These are phyloP conservation scores for Bubo scandiacus DNA, from an alignment of 2,113 vertebrate genomes.

Conservation along the genomic window DNA sequence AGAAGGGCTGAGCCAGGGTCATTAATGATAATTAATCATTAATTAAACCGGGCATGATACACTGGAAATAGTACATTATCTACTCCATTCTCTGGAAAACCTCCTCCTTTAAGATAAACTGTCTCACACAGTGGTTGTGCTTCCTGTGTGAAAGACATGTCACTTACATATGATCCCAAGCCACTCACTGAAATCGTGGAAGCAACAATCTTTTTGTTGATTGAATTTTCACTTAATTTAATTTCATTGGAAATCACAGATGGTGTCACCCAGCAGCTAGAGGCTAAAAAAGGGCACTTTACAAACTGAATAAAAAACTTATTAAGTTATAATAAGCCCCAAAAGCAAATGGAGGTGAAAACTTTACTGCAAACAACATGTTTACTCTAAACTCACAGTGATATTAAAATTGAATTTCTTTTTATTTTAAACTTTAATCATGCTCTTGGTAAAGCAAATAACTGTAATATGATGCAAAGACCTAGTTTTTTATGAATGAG, in stretches of 20 bases:
- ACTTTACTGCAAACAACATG: slow-evolving; percentile 28
- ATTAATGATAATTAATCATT: slow-evolving; percentile 49
- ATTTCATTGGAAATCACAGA: slow-evolving; percentile 78
- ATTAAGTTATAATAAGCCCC: slow-evolving; percentile 68
- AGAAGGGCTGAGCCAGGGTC: slow-evolving; percentile 8
- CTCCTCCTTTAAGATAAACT: not conserved
- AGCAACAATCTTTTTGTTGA: slow-evolving; percentile 69
- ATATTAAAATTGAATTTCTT: not conserved
- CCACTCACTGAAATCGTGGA: slow-evolving; percentile 55
- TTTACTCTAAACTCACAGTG: not conserved
- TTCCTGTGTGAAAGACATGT: not conserved
- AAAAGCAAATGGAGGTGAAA: slow-evolving; percentile 57
- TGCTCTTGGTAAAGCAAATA: not conserved
- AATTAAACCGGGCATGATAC: not conserved
- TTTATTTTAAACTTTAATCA: not conserved
- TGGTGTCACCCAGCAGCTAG: slow-evolving; percentile 73
- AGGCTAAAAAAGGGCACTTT: slow-evolving; percentile 73
- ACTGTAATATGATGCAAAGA: not conserved
- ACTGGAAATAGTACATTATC: not conserved
- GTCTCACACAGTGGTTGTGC: not conserved
- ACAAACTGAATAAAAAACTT: slow-evolving; percentile 63
- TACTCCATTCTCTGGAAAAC: not conserved
- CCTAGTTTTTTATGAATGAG: not conserved
- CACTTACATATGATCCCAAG: not conserved
- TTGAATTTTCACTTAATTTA: slow-evolving; percentile 79